Evolutionary conservation across 2,888 invertebrate genomes (phyloP), one percentile per base, ranked within the genome.

Genomic region (Girardia tigrina): DNA sequence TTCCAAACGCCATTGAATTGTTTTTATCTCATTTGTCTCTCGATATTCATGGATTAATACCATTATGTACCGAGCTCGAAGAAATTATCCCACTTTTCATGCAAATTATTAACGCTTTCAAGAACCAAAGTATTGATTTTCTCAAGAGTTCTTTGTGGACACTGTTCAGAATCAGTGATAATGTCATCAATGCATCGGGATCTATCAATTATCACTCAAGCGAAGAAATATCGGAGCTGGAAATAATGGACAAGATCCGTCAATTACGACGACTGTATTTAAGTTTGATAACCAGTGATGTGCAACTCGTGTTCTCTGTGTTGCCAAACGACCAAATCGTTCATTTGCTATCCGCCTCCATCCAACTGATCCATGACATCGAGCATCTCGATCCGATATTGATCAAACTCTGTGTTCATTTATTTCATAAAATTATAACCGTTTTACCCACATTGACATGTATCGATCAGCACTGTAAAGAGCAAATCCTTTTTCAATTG

Each of bases 1-100:
- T 56, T 6, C 56, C 56, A 8, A 4, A 20, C 2, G 56, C 56
- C n/a, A 56, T 56, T 16, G 56, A 56, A 56, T 56, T 56, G 56
- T 56, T 56, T 56, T n/a, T 56, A n/a, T 56, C 56, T 6, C 56
- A 56, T n/a, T n/a, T 56, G n/a, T 56, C 56, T 20, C 56, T 56
- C 4, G 23, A 56, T 56, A 56, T 56, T 56, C 56, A 56, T n/a
- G 56, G 56, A 2, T 16, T 56, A n/a, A n/a, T 56, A 16, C 56
- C 56, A n/a, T n/a, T 56, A 12, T 56, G 56, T 56, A 56, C 56
- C 20, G 56, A 56, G 23, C 56, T 56, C 2, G 56, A 56, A 56
- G 56, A 56, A 56, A 56, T 56, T n/a, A 56, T 56, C n/a, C 56
- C 56, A 12, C n/a, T 56, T 6, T 56, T 56, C 23, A 56, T 56